Percentiles rank a stretch among this genome's conserved stretches.
Evolutionary conservation across 2,113 vertebrate species (phyloP).

Genomic region (Zosterops lateralis): DNA sequence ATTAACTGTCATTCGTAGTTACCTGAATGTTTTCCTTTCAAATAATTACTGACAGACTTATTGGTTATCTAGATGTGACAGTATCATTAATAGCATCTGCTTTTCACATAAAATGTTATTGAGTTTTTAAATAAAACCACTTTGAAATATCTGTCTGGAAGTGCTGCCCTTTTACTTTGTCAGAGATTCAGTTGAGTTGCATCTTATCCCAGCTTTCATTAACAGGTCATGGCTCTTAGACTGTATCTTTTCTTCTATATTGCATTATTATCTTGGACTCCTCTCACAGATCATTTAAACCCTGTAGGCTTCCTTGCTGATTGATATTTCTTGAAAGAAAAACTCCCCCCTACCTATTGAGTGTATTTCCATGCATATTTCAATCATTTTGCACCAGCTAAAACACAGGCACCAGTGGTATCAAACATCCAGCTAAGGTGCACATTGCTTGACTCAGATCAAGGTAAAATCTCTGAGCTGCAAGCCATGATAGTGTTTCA

Average conservation of each 20-base stretch:
- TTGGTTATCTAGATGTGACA: background rate
- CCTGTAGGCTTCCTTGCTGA: background rate
- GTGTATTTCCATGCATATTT: background rate
- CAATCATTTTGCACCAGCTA: background rate
- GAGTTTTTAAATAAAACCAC: background rate
- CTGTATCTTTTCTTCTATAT: background rate
- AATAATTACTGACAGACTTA: background rate
- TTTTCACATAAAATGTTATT: background rate
- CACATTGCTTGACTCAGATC: background rate
- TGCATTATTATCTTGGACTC: background rate
- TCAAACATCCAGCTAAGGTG: background rate
- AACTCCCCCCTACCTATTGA: background rate
- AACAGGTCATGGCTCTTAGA: background rate
- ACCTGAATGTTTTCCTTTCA: background rate
- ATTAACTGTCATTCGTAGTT: slow-evolving; percentile 9
- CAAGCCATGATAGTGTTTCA: background rate
- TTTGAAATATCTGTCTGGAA: background rate
- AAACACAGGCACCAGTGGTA: background rate
- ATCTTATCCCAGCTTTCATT: background rate
- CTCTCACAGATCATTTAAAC: background rate
- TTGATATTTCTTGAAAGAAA: background rate
- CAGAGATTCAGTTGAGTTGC: background rate
- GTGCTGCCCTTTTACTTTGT: background rate
- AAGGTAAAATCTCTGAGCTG: background rate
- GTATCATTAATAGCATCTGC: background rate